Evolutionary conservation across 2,797 vertebrate species (phyloP), one percentile per base, ranked within the genome.

Genomic region (Takifugu rubripes): DNA sequence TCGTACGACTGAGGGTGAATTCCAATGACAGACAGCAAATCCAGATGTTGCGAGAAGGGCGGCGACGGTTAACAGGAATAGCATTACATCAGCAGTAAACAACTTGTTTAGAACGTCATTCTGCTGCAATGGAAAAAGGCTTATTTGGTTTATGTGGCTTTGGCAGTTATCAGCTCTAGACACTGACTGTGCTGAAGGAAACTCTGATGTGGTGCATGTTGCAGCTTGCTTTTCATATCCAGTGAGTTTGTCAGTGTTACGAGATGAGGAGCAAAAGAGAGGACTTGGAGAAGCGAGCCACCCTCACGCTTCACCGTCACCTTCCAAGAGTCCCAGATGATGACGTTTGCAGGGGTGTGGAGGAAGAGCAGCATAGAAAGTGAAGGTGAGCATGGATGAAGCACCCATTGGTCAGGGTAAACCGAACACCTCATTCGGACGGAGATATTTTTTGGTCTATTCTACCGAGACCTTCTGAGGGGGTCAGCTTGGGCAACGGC

Each of bases 41-140:
- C 74, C 64, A 82, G 73, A 80, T 74, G 79, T 71, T 76, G 53
- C 21, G 26, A 52, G 53, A 40, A 50, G 56, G 61, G 68, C 31
- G 68, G 61, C 36, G 27, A 26, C 24, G 36, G 48, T 54, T 75
- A 52, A 66, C 55, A 59, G 47, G 52, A 74, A 77, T 56, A 54
- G 51, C 52, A 76, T 72, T 61, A 74, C 70, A 54, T 83, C 62
- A 77, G 52, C 59, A 25, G 29, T 49, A 52, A 75, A 77, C 31
- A 51, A 53, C 59, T 63, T 14, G 52, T 54, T 52, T 44, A 53
- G 53, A 56, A 26, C 14, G n/a, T 69, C 59, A 67, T 44, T 42
- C 7, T 51, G 21, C 6, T 45, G 49, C n/a, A 65, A 53, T 58
- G 51, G 53, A 68, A 57, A 68, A 57, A 61, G 14, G 36, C 33